Base-by-base conservation (phyloP, 2,888 invertebrate species). In the Nephrocerus scutellatus region DNA sequence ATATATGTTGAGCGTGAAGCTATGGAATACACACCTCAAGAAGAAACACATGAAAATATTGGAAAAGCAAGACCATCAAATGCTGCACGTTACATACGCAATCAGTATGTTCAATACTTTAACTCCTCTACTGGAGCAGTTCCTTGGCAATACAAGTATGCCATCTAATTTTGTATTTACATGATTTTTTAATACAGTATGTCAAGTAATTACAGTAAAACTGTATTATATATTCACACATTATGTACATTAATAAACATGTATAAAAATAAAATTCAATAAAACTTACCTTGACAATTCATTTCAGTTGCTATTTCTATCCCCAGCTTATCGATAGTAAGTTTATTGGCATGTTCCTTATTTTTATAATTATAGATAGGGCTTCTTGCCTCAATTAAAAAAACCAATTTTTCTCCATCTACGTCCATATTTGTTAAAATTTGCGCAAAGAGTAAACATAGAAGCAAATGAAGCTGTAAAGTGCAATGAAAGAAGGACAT, bases 1-100 rank as follows among this genome's bases (percentile, higher is more conserved):
- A 35, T 25, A 36, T 29, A 36, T 36, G 29, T 21, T 36, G 28
- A 36, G 26, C 21, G 25, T 12, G 22, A 32, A 20, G 12, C 13
- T 32, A 21, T 32, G n/a, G 16, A 29, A 29, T 7, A 29, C 29
- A 9, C 19, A 18, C 3, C 10, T 29, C 29, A 29, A 29, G 29
- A 29, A 29, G 29, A 29, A 29, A 29, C 2, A 7, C 3, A 18
- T 29, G 29, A 9, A 29, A 18, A 18, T 29, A 29, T 10, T 29
- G 10, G 10, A 29, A 29, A 29, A 8, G 18, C 29, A 29, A 18
- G 18, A 10, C 29, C 29, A 10, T n/a, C n/a, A n/a, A n/a, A n/a
- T n/a, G n/a, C n/a, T n/a, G n/a, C n/a, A n/a, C n/a, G n/a, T n/a
- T n/a, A n/a, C n/a, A n/a, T n/a, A n/a, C n/a, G n/a, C n/a, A n/a